These are phyloP conservation scores for Tretioscincus oriximinensis DNA, from an alignment of 2,113 vertebrate species.

Conservation along the genomic window DNA sequence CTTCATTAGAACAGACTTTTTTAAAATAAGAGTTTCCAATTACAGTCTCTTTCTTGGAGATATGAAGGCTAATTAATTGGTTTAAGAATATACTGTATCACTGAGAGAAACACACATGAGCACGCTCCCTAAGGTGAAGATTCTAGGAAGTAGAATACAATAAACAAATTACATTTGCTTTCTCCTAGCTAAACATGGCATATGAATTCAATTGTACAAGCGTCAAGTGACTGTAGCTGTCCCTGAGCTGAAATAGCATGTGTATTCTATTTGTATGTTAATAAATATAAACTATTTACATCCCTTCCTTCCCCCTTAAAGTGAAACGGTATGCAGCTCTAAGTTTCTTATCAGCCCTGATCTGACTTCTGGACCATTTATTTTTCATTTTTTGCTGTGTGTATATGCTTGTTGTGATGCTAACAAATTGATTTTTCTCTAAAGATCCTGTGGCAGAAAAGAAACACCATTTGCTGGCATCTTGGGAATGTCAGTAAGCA, in stretches of 20 bases:
- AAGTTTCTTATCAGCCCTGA: no score
- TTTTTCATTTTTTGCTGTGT: no score
- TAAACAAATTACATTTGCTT: background rate
- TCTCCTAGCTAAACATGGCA: background rate
- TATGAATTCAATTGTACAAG: background rate
- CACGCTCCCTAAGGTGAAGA: background rate
- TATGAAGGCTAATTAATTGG: background rate
- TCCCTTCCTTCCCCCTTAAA: background rate
- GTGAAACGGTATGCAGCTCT: background rate
- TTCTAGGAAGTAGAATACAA: slow-evolving; percentile 5
- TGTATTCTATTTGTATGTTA: no score
- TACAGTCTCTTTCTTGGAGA: background rate
- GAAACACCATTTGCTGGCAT: no score
- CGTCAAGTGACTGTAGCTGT: background rate
- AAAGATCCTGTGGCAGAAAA: no score
- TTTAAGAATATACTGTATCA: slow-evolving; percentile 13
- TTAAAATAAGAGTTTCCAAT: background rate
- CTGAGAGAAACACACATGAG: background rate
- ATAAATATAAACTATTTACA: no score
- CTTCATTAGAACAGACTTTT: background rate
- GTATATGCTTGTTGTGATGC: no score
- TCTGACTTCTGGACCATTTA: no score
- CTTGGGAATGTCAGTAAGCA: no score
- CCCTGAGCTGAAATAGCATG: background rate
- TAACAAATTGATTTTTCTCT: no score